Base-by-base conservation (phyloP, 2,797 vertebrate genomes). In the Siniperca scherzeri region DNA sequence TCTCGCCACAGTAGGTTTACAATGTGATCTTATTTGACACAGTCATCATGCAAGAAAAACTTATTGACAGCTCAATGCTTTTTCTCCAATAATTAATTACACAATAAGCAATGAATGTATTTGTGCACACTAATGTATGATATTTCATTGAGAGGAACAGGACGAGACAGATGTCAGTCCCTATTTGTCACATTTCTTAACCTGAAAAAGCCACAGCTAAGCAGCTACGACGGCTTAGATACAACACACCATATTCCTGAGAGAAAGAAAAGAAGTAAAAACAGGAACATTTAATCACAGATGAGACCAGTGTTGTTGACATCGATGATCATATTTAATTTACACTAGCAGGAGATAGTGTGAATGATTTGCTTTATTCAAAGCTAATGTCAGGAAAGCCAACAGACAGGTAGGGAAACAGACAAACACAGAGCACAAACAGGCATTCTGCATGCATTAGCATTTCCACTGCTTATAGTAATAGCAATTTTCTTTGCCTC, bases 291-390 rank as follows among this genome's bases (percentile, higher is more conserved):
- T 59, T 44, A 65, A 85, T 48, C 36, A 68, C n/a, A 36, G 55
- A 69, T 14, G 50, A 79, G 25, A 77, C 48, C 50, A 22, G 3
- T 25, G 22, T 59, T 52, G 19, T 59, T 77, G 69, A 75, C 61
- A 73, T 52, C 16, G 69, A 59, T 52, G n/a, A 60, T 85, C 61
- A 60, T 50, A 50, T 81, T 87, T 71, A 71, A 79, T 84, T 70
- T 33, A 67, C 16, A 70, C 17, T 30, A 33, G 36, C 8, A 57
- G 60, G 38, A 78, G 33, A 82, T 8, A 10, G 25, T 33, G 38
- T 70, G 61, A 75, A 70, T 36, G 52, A 66, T 80, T 87, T 53
- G 38, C 74, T 85, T 88, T 74, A 81, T 83, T 85, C 38, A 80
- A 85, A 84, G 61, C 33, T 57, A 55, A 77, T 64, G 14, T 78